A percentile compares a stretch with the other conserved stretches of the same genome.
These are phyloP conservation scores for Drosophila pseudoobscura DNA, from an alignment of 1,140 invertebrate genomes.

Conservation along the genomic window DNA sequence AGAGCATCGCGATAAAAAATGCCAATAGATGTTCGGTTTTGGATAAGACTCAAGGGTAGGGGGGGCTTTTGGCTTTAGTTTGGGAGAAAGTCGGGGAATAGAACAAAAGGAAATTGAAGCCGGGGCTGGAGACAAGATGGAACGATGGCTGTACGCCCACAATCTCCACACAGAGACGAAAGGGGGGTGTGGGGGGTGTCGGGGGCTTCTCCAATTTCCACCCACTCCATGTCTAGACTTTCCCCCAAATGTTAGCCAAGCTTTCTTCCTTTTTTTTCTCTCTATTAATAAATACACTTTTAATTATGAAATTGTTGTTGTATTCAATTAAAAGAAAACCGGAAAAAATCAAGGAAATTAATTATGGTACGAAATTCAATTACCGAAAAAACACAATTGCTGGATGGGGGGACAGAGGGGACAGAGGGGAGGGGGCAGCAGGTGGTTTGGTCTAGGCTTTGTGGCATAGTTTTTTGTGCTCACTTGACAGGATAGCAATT, in stretches of 20 bases:
- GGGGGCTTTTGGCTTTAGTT: too few species aligned
- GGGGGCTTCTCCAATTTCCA: conserved; percentile 11
- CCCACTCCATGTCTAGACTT: conserved; percentile 32
- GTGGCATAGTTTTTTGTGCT: conserved; percentile 17
- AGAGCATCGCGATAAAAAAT: conserved; percentile 68
- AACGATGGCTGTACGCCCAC: conserved; percentile 25
- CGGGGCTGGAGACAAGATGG: background rate
- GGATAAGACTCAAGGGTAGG: conserved; percentile 6
- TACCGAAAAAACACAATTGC: conserved; percentile 25
- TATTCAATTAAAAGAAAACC: conserved; percentile 30
- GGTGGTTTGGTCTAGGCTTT: conserved; percentile 24
- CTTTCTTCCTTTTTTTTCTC: conserved; percentile 3
- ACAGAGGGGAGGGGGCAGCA: conserved; percentile 1
- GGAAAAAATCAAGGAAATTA: conserved; percentile 35
- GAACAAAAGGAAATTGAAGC: conserved; percentile 24
- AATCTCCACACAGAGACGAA: conserved; percentile 12
- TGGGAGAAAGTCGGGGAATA: conserved; percentile 30
- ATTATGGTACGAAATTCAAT: conserved; percentile 63
- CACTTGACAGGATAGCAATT: conserved; percentile 63
- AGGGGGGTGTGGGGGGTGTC: too few species aligned
- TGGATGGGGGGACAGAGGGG: background rate
- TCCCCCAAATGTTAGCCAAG: conserved; percentile 3
- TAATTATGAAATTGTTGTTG: conserved; percentile 29
- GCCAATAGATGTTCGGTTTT: conserved; percentile 24
- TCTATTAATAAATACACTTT: conserved; percentile 24